Base-by-base conservation (phyloP, 2,113 vertebrate species). In the Heptranchias perlo region DNA sequence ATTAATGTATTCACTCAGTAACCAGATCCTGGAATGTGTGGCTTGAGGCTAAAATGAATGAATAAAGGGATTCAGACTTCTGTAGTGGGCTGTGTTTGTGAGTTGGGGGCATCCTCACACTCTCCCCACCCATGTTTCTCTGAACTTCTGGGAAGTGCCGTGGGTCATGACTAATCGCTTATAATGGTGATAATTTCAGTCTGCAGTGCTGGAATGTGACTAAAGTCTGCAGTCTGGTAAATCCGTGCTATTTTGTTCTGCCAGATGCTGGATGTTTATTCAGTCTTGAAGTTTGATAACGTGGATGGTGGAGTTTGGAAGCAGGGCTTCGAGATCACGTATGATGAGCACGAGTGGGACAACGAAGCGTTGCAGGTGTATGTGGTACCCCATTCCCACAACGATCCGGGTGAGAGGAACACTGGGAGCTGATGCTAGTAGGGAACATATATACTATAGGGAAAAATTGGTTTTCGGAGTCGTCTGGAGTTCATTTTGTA, bases 291-390 rank as follows among this genome's bases (percentile, higher is more conserved):
- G 0, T 99, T 99, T 78, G 99, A 99, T 97, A 99, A 99, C 62
- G 97, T 98, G 96, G 99, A 99, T 0, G 99, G 99, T 0, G 99
- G 99, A 0, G 99, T 99, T n/a, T 99, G 99, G 99, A 99, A 99
- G 96, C 99, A 99, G 96, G 99, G 99, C 96, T 99, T 99, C 0
- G 99, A 99, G 87, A 99, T 99, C 96, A 98, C 98, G 25, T 99
- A 99, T 0, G 98, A 99, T 25, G 97, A 98, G 0, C 97, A 97
- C 0, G 99, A 99, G 97, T 99, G 99, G 99, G 98, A 99, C n/a
- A 3, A 96, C 0, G 98, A 99, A 86, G 98, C 98, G 0, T 97
- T 99, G 58, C 99, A 99, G 97, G 99, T 99, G 96, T 99, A 99
- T 44, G 99, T 99, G 96, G 98, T 99, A 44, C 99, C 99, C 0